phyloP scores from a whole-genome alignment of 1,140 invertebrate species.

The Drosophila kanapiae region DNA sequence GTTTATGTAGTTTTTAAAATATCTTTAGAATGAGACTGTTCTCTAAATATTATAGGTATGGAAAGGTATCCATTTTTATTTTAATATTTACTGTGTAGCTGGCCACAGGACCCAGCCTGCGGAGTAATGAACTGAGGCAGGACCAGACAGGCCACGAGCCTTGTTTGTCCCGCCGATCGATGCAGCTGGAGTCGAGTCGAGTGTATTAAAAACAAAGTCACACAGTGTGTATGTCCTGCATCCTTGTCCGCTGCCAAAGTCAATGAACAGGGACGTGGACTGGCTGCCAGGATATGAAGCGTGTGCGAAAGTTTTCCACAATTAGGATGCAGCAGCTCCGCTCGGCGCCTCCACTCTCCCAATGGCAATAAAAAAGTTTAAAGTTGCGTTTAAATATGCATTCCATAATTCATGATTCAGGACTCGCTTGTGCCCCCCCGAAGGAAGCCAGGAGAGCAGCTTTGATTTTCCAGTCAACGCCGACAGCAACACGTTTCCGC shows the following conservation, averaged over 20 bases:
- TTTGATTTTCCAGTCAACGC: conserved; percentile 66
- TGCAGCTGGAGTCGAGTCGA: conserved; percentile 66
- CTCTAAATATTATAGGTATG: background rate
- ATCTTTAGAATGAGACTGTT: background rate
- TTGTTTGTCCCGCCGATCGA: conserved; percentile 78
- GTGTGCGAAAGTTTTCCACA: conserved; percentile 78
- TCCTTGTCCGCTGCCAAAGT: conserved; percentile 72
- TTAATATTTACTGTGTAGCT: background rate
- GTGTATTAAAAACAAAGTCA: conserved; percentile 83
- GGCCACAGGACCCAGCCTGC: conserved; percentile 47
- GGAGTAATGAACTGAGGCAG: conserved; percentile 75
- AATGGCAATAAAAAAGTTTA: conserved; percentile 79
- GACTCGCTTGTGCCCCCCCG: background rate
- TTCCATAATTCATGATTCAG: conserved; percentile 70
- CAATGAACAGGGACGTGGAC: conserved; percentile 72
- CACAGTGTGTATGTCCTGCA: conserved; percentile 71
- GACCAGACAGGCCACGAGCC: conserved; percentile 58
- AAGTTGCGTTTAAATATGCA: conserved; percentile 80
- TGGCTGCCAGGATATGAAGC: conserved; percentile 63
- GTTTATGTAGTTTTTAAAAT: background rate
- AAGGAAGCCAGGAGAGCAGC: background rate
- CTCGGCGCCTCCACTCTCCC: conserved; percentile 32
- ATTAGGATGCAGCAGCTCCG: conserved; percentile 69
- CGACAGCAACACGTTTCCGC: conserved; percentile 79
- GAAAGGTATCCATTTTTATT: background rate